phyloP scores from a whole-genome alignment of 2,113 vertebrate genomes.

The Pelusios castaneus region DNA sequence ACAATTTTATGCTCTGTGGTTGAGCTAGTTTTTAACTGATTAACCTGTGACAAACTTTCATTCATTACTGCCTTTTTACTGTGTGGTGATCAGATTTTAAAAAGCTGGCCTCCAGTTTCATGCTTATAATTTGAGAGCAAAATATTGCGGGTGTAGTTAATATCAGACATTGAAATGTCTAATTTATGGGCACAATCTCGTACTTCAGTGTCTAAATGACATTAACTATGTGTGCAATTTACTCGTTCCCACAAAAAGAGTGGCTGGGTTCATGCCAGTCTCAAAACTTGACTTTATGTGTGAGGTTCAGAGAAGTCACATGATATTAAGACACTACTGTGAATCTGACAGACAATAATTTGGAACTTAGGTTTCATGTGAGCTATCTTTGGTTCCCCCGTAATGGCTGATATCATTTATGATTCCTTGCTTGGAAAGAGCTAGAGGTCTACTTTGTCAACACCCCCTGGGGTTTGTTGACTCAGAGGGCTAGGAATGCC shows the following conservation, averaged over 20 bases:
- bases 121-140: background rate
- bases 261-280: background rate
- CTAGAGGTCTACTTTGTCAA: background rate
- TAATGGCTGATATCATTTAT: rapidly evolving
- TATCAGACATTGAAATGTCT: background rate
- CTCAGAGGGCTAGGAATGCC: background rate
- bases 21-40: background rate
- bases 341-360: background rate
- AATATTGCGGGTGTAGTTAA: background rate
- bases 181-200: background rate
- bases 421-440: background rate
- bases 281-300: background rate
- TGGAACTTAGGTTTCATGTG: rapidly evolving
- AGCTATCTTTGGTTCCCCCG: background rate
- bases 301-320: slow-evolving; percentile 20
- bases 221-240: background rate
- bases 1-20: background rate
- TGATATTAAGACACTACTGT: slow-evolving; percentile 12
- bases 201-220: background rate
- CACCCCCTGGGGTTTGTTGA: background rate
- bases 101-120: background rate
- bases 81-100: background rate
- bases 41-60: background rate
- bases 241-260: background rate
- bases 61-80: background rate